Evolutionary conservation across 2,888 invertebrate genomes (phyloP).

Genomic region (Alloplasta piceator): DNA sequence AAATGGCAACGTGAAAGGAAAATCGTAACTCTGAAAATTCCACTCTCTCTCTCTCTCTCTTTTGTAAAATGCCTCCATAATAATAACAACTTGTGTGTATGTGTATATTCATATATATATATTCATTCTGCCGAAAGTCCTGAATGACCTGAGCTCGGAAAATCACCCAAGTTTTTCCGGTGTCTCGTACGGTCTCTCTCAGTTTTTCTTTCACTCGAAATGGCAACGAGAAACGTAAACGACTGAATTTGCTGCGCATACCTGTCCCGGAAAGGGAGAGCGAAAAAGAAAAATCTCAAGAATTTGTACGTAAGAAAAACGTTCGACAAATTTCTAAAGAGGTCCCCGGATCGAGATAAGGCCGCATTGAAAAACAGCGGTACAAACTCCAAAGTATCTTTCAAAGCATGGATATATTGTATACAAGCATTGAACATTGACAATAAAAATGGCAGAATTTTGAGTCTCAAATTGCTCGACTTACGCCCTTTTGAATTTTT

Average conservation of each 20-base stretch:
- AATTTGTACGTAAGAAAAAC: slow-evolving; percentile 37
- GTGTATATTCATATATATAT: not conserved
- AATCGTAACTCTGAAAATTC: slow-evolving; percentile 12
- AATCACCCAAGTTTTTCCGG: slow-evolving; percentile 34
- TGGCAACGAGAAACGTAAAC: slow-evolving; percentile 10
- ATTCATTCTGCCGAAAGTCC: not conserved
- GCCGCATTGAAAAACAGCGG: slow-evolving; percentile 14
- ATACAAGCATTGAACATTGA: not conserved
- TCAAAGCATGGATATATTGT: slow-evolving; percentile 8
- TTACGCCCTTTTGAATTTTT: not conserved
- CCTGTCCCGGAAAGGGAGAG: slow-evolving; percentile 17
- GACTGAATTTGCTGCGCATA: slow-evolving; percentile 4
- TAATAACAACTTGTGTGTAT: not conserved
- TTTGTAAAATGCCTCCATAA: slow-evolving; percentile 8
- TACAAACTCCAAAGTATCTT: slow-evolving; percentile 46
- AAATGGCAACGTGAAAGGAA: not conserved
- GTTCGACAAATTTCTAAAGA: slow-evolving; percentile 43
- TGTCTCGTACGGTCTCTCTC: not conserved
- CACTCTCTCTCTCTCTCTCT: no score
- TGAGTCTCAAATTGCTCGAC: not conserved
- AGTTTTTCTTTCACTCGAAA: not conserved
- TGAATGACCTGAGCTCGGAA: slow-evolving; percentile 22
- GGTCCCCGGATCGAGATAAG: slow-evolving; percentile 24
- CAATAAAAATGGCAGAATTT: not conserved
- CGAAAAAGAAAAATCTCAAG: not conserved